These are phyloP conservation scores for Petrocephalus schoutedeni DNA, from an alignment of 2,797 vertebrate genomes.

Conservation along the genomic window DNA sequence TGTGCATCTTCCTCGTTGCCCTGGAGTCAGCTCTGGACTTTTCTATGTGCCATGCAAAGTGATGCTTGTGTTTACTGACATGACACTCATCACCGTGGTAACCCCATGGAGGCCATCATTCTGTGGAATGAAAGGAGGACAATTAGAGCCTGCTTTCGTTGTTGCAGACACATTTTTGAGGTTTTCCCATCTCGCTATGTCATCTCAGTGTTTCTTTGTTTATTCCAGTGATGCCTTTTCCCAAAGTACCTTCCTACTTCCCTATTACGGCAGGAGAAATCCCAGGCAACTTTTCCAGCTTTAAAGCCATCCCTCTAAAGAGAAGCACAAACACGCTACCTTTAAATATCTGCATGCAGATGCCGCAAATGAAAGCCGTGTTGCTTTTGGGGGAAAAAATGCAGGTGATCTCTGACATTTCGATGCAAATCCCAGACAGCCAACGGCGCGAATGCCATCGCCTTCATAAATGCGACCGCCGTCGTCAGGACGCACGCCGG, in stretches of 20 bases:
- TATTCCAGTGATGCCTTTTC: neutral
- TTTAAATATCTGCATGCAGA: neutral
- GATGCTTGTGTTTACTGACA: constrained; percentile 25
- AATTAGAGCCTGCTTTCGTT: neutral
- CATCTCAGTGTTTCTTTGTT: neutral
- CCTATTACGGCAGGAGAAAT: neutral
- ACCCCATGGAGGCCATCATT: neutral
- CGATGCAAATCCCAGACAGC: constrained; percentile 30
- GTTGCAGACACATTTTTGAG: neutral
- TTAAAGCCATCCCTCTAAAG: neutral
- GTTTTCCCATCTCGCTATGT: neutral
- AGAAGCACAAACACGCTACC: neutral
- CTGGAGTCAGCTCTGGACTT: neutral
- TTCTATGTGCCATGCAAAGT: constrained; percentile 28
- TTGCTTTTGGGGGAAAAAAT: neutral
- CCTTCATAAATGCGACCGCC: constrained; percentile 27
- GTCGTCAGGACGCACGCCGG: constrained; percentile 31
- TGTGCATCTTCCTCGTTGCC: neutral
- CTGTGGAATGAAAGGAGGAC: neutral
- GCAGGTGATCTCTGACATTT: constrained; percentile 48
- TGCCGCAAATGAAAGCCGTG: neutral
- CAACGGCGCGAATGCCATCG: constrained; percentile 34
- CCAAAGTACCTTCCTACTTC: neutral
- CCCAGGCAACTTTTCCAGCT: neutral
- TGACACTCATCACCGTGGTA: neutral